These are phyloP conservation scores for Trachymyrmex septentrionalis DNA, from an alignment of 1,140 invertebrate species.

Conservation along the genomic window DNA sequence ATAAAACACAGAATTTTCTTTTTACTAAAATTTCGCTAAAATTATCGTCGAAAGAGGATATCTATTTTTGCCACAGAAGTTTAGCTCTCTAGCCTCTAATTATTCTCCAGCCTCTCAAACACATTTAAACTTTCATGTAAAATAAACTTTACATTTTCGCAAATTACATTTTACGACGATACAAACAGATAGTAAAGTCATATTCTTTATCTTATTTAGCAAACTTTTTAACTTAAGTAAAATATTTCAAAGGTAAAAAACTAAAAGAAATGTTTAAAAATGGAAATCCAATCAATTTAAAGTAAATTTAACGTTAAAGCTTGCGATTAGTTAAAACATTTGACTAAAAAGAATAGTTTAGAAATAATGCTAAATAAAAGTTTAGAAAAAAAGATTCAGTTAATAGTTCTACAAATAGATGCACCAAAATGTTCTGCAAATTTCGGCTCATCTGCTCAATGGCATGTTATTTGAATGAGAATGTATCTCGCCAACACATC, in stretches of 20 bases:
- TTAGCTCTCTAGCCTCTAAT: not conserved
- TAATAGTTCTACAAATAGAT: no score
- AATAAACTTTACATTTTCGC: not conserved
- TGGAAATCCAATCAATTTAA: not conserved
- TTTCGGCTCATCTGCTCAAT: not conserved
- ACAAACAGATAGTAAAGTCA: not conserved
- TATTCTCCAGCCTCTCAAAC: not conserved
- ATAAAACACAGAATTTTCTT: not conserved
- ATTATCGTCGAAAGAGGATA: not conserved
- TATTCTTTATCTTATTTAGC: not conserved
- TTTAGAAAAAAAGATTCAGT: no score
- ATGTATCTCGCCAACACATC: not conserved
- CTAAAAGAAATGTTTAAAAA: not conserved
- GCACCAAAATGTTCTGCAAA: not conserved
- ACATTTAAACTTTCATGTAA: not conserved
- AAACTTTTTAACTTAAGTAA: slow-evolving; percentile 13
- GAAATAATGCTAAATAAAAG: no score
- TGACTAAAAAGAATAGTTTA: not conserved
- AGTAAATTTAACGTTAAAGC: not conserved
- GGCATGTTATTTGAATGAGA: not conserved
- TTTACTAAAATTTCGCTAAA: slow-evolving; percentile 24
- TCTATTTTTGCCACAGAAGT: not conserved
- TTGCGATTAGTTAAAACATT: not conserved
- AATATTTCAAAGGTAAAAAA: not conserved
- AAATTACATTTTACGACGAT: not conserved